Evolutionary conservation across 1,140 invertebrate genomes (phyloP).

Genomic region (Xylocopa sonorina): DNA sequence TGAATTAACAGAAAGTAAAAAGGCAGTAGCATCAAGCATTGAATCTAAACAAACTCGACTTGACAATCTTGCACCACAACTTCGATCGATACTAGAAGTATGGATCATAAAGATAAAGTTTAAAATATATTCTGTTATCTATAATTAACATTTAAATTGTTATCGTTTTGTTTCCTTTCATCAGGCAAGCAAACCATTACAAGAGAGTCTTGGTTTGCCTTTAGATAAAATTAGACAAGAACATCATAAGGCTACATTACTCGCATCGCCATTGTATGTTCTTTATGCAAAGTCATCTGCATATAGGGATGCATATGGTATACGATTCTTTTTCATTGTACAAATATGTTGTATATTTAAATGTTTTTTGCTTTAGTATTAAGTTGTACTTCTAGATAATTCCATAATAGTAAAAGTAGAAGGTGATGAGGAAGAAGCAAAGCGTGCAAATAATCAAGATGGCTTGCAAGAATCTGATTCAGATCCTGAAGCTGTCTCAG

Average conservation of each 20-base stretch:
- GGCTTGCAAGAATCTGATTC: constrained; percentile 85
- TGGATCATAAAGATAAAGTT: constrained; percentile 2
- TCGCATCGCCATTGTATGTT: constrained; percentile 93
- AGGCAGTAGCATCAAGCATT: constrained; percentile 89
- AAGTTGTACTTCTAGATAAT: constrained; percentile 75
- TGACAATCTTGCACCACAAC: constrained; percentile 90
- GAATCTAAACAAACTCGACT: constrained; percentile 90
- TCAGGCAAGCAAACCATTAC: constrained; percentile 93
- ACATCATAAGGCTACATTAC: constrained; percentile 87
- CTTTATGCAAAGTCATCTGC: constrained; percentile 92
- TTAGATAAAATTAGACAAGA: constrained; percentile 89
- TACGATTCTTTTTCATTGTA: constrained; percentile 48
- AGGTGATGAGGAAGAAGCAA: constrained; percentile 92
- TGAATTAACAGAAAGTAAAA: constrained; percentile 89
- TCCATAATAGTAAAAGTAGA: constrained; percentile 84
- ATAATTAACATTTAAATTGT: constrained; percentile 8
- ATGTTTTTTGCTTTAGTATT: constrained; percentile 4
- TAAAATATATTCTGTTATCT: constrained; percentile 1
- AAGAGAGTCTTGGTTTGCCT: constrained; percentile 93
- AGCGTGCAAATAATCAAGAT: constrained; percentile 84
- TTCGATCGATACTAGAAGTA: constrained; percentile 88
- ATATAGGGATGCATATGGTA: constrained; percentile 91
- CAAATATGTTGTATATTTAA: constrained; percentile 10
- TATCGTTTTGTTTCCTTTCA: constrained; percentile 68
- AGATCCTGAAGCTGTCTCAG: constrained; percentile 83